Evolutionary conservation across 1,140 invertebrate genomes (phyloP).

Genomic region (Drosophila saltans): DNA sequence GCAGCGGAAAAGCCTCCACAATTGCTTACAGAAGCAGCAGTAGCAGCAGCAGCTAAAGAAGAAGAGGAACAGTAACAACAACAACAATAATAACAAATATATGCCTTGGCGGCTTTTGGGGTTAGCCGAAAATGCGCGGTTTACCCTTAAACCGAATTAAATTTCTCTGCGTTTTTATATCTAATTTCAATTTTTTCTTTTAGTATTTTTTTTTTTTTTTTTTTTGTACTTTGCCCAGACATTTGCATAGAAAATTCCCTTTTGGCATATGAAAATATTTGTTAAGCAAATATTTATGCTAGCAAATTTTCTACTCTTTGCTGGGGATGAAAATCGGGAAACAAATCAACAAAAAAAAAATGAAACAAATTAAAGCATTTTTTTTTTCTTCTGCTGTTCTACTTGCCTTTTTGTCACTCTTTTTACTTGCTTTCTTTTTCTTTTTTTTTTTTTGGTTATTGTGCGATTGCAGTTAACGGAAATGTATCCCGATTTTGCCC

Average conservation of each 20-base stretch:
- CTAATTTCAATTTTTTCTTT: constrained; percentile 69
- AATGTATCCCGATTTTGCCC: constrained; percentile 75
- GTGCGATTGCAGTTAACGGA: constrained; percentile 54
- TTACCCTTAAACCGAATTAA: constrained; percentile 70
- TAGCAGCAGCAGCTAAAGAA: constrained; percentile 23
- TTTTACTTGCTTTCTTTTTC: constrained; percentile 25
- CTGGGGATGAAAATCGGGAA: constrained; percentile 27
- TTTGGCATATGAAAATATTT: constrained; percentile 44
- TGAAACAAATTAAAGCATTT: constrained; percentile 3
- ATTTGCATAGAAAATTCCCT: constrained; percentile 70
- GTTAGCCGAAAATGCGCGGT: constrained; percentile 59
- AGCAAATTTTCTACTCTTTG: constrained; percentile 36
- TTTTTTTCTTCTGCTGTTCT: constrained; percentile 14
- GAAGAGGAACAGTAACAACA: constrained; percentile 58
- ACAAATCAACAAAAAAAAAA: constrained; percentile 7
- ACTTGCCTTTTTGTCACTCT: constrained; percentile 16
- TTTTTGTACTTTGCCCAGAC: constrained; percentile 10
- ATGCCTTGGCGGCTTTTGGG: constrained; percentile 55
- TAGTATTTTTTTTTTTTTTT: constrained; percentile 22
- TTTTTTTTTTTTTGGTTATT: constrained; percentile 14
- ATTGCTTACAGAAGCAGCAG: constrained; percentile 31
- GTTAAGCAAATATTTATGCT: constrained; percentile 62
- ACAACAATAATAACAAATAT: constrained; percentile 47
- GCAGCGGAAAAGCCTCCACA: constrained; percentile 22
- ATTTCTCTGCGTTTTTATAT: constrained; percentile 53